These are phyloP conservation scores for Oikopleura vanhoeffeni DNA, from an alignment of 23 tunicate genomes.

Conservation along the genomic window DNA sequence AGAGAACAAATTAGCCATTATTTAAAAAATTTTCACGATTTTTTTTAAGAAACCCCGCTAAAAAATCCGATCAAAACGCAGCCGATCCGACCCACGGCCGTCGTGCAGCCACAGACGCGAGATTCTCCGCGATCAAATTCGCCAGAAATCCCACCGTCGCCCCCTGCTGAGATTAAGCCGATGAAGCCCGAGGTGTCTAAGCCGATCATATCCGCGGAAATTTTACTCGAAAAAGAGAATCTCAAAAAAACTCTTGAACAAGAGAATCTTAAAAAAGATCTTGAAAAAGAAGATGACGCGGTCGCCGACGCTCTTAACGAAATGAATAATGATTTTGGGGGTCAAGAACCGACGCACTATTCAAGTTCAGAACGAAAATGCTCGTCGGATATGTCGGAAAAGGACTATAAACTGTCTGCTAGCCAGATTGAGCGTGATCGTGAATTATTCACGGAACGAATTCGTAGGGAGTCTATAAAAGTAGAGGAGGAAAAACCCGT, in stretches of 20 bases:
- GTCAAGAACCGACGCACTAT: background rate
- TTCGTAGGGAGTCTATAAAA: no score
- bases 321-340: background rate
- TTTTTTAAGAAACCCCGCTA: no score
- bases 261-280: no score
- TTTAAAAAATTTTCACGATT: no score
- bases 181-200: background rate
- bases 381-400: background rate
- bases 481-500: no score
- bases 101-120: background rate
- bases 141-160: background rate
- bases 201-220: background rate
- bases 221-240: background rate
- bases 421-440: background rate
- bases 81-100: conserved; percentile 5
- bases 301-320: background rate
- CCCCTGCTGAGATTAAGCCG: background rate
- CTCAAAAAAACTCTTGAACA: background rate
- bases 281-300: background rate
- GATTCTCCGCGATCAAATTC: background rate
- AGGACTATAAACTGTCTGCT: background rate
- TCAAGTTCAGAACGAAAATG: background rate
- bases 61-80: no score
- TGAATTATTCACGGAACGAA: background rate
- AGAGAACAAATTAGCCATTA: no score